phyloP scores from a whole-genome alignment of 2,797 vertebrate genomes.

The Gymnocypris eckloni region DNA sequence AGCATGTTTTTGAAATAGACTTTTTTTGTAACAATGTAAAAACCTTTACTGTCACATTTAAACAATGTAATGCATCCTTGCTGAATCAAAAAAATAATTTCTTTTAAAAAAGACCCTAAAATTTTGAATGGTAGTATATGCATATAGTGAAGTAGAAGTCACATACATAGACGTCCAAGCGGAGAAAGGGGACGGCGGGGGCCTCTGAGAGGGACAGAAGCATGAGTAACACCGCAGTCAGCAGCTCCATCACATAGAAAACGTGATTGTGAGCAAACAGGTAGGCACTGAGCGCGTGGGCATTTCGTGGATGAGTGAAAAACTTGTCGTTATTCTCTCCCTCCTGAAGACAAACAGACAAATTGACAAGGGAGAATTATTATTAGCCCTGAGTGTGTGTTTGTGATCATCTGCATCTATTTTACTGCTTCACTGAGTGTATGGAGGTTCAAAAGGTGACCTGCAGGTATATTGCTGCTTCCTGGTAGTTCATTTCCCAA shows the following conservation, averaged over 20 bases:
- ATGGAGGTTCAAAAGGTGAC: constrained; percentile 67
- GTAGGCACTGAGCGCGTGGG: constrained; percentile 91
- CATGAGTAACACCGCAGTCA: constrained; percentile 89
- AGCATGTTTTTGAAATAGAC: neutral
- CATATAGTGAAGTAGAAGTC: neutral
- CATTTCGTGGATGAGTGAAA: constrained; percentile 93
- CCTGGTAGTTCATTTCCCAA: constrained; percentile 99
- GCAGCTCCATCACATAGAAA: constrained; percentile 97
- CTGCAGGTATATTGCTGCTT: constrained; percentile 98
- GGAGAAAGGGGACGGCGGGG: constrained; percentile 90
- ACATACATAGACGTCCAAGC: constrained; percentile 93
- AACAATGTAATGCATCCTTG: neutral
- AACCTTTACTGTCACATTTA: neutral
- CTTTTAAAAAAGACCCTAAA: neutral
- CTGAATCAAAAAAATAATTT: neutral
- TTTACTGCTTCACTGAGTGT: neutral
- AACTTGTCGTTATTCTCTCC: constrained; percentile 99
- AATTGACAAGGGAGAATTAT: neutral
- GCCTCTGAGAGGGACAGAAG: constrained; percentile 95
- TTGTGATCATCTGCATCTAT: constrained; percentile 3
- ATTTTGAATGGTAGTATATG: neutral
- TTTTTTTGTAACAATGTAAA: neutral
- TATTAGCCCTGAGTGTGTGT: neutral
- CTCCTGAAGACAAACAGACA: constrained; percentile 78
- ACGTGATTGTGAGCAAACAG: constrained; percentile 96